Evolutionary conservation across 2,113 vertebrate species (phyloP), one percentile per base, ranked within the genome.

Genomic region (Echinops telfairi): DNA sequence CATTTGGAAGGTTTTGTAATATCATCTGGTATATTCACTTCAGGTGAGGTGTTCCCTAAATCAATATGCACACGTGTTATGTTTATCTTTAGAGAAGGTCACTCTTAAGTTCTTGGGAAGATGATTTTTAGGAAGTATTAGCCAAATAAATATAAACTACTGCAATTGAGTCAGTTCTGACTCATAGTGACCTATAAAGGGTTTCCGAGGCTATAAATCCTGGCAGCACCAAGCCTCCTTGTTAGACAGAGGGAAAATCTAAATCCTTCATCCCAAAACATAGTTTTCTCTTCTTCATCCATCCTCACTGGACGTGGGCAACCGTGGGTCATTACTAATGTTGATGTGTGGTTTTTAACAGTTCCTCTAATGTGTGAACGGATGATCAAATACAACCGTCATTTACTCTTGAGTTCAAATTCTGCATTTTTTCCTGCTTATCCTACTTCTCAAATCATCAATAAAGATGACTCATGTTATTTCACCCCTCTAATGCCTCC

Each of bases 51-150:
- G 19, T 33, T 89, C 8, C 16, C 27, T 66, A 71, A 90, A 75
- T 81, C 57, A 73, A 47, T 71, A 84, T 57, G 29, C 66, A 84
- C 60, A 75, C 10, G 27, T 58, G 7, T 17, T 14, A 58, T 27
- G 23, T 94, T 87, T 92, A 78, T 94, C 47, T 93, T 33, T 36
- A 43, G 38, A 73, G 33, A 3, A 85, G 23, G 16, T 31, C 23
- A 23, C 84, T 82, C 38, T 60, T 71, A 90, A 78, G 70, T 83
- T 91, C 93, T 75, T 38, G 3, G n/a, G 57, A 89, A 88, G 62
- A 70, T 25, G 73, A 0, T 79, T 84, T 71, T 88, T 87, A 84
- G 27, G 40, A 33, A 20, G 5, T 53, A 53, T 53, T 53, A 53
- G 47, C 47, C 10, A 53, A 53, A 14, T 14, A 53, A 53, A 53